Percentiles rank a stretch among this genome's conserved stretches.
phyloP scores from a whole-genome alignment of 1,140 invertebrate species.

The Habropoda laboriosa region DNA sequence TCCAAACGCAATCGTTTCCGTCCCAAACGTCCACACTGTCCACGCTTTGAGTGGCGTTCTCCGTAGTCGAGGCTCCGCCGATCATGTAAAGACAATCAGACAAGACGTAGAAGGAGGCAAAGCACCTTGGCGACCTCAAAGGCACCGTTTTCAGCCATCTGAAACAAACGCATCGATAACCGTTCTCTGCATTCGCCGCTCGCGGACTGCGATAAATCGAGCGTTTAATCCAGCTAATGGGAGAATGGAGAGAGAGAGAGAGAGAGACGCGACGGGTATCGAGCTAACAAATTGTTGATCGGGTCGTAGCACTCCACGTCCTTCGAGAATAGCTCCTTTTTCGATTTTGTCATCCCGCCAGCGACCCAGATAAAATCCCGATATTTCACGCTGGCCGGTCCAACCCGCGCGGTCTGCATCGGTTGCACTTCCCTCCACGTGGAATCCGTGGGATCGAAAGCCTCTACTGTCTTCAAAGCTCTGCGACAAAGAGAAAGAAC shows the following conservation, averaged over 20 bases:
- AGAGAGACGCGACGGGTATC: background rate
- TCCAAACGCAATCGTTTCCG: slow-evolving; percentile 81
- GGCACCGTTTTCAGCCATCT: slow-evolving; percentile 83
- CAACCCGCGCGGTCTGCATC: slow-evolving; percentile 82
- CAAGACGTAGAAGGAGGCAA: slow-evolving; percentile 82
- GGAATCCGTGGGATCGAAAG: slow-evolving; percentile 81
- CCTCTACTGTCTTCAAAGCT: slow-evolving; percentile 82
- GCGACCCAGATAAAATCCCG: slow-evolving; percentile 85
- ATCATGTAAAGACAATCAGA: slow-evolving; percentile 83
- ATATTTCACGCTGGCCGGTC: slow-evolving; percentile 83
- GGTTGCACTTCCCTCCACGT: slow-evolving; percentile 83
- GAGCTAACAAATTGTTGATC: slow-evolving; percentile 82
- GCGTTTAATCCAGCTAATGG: slow-evolving; percentile 25
- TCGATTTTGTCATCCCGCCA: slow-evolving; percentile 84
- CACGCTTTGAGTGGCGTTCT: slow-evolving; percentile 83
- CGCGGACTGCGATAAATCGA: background rate
- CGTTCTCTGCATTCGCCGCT: background rate
- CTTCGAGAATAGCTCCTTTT: slow-evolving; percentile 80
- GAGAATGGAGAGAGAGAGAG: background rate
- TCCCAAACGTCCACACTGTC: slow-evolving; percentile 84
- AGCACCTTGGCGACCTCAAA: slow-evolving; percentile 81
- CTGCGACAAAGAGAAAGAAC: background rate
- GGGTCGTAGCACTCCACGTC: slow-evolving; percentile 85
- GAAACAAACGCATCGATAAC: slow-evolving; percentile 31
- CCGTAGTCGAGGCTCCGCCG: slow-evolving; percentile 84